Evolutionary conservation across 2,888 invertebrate genomes (phyloP).

Genomic region (Tenthredo mesomela): DNA sequence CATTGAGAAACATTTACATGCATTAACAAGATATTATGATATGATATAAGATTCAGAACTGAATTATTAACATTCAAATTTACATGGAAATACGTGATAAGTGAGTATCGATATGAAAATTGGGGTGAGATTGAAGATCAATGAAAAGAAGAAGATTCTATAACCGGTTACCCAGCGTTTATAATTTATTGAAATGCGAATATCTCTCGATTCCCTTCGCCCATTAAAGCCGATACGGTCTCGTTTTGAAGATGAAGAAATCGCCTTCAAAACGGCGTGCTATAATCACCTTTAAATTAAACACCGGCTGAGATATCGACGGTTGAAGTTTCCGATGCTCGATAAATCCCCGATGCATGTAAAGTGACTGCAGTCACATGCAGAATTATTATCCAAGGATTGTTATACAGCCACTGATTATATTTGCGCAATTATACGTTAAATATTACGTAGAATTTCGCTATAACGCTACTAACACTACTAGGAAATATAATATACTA

Average conservation of each 20-base stretch:
- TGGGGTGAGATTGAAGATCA: too few species aligned
- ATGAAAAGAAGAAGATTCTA: too few species aligned
- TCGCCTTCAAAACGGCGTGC: neutral
- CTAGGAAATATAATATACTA: neutral
- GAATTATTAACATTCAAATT: too few species aligned
- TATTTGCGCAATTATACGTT: neutral
- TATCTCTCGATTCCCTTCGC: neutral
- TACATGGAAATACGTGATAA: too few species aligned
- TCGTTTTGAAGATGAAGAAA: neutral
- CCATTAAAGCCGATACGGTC: neutral
- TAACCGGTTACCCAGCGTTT: neutral
- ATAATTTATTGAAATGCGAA: neutral
- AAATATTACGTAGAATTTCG: neutral
- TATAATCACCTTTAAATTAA: neutral
- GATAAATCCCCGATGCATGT: neutral
- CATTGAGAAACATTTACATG: neutral
- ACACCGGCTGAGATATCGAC: neutral
- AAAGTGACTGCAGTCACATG: neutral
- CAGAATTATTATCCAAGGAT: neutral
- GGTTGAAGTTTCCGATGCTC: neutral
- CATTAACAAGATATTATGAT: too few species aligned
- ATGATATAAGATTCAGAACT: too few species aligned
- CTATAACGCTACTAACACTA: neutral
- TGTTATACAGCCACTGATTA: neutral
- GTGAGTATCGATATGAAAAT: too few species aligned